phyloP scores from a whole-genome alignment of 2,797 vertebrate genomes.

The Epinephelus malabaricus region DNA sequence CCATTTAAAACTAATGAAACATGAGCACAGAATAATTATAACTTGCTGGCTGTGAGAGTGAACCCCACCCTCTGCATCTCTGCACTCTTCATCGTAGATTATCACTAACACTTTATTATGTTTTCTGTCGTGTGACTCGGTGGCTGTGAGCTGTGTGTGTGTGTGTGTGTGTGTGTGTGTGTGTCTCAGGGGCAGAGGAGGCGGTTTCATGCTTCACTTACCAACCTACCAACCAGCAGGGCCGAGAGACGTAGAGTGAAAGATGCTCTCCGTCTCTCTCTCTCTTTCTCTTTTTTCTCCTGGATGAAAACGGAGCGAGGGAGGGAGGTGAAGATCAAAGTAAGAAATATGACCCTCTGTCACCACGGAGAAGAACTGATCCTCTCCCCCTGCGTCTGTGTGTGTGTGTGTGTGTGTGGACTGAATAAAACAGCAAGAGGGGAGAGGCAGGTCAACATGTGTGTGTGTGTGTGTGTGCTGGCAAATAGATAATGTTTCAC shows the following conservation, averaged over 20 bases:
- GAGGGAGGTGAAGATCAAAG: constrained; percentile 80
- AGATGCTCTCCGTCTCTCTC: constrained; percentile 46
- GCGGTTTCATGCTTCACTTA: constrained; percentile 74
- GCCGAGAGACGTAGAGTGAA: constrained; percentile 43
- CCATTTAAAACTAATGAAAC: background rate
- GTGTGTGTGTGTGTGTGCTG: constrained; percentile 61
- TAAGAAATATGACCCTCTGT: constrained; percentile 81
- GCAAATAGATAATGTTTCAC: constrained; percentile 80
- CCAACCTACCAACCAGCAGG: constrained; percentile 40
- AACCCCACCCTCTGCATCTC: background rate
- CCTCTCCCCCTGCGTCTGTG: constrained; percentile 52
- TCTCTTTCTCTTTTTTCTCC: constrained; percentile 30
- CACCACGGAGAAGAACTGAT: constrained; percentile 75
- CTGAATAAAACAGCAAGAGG: constrained; percentile 67
- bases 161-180: constrained; percentile 41
- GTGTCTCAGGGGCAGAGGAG: constrained; percentile 55
- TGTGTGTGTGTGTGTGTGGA: constrained; percentile 50
- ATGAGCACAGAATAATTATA: background rate
- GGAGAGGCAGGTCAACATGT: constrained; percentile 66
- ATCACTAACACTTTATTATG: constrained; percentile 28
- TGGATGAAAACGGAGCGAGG: constrained; percentile 45
- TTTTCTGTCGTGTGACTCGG: constrained; percentile 22
- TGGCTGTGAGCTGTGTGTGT: constrained; percentile 18
- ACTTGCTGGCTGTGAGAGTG: background rate
- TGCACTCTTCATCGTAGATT: background rate